phyloP scores from a whole-genome alignment of 2,888 invertebrate genomes.

The Euproctis similis region DNA sequence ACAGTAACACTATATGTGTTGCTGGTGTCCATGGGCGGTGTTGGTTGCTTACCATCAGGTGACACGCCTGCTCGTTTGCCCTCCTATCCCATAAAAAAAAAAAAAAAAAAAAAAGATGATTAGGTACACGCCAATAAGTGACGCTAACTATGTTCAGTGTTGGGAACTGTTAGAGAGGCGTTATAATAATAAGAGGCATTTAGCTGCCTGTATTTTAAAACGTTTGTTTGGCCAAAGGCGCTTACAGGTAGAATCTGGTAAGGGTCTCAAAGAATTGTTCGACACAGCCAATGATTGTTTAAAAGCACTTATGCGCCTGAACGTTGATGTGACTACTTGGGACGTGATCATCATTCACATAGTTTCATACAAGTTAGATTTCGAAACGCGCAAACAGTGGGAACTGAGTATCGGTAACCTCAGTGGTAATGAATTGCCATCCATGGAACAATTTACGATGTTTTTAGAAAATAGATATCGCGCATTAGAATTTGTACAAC shows the following conservation, averaged over 20 bases:
- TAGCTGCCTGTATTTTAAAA: neutral
- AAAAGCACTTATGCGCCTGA: neutral
- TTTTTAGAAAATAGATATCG: slow-evolving; percentile 1
- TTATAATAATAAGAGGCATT: slow-evolving; percentile 18
- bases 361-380: neutral
- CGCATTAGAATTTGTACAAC: slow-evolving; percentile 1
- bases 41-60: no score
- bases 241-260: neutral
- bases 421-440: slow-evolving; percentile 14
- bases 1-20: no score
- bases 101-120: slow-evolving; percentile 21
- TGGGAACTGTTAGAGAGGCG: slow-evolving; percentile 13
- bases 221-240: neutral
- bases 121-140: slow-evolving; percentile 9
- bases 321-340: neutral
- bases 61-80: no score
- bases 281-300: slow-evolving; percentile 1
- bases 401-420: neutral
- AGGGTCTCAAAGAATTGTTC: neutral
- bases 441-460: slow-evolving; percentile 5
- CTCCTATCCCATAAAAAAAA: no score
- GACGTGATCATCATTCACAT: slow-evolving; percentile 1
- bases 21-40: no score
- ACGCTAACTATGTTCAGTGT: slow-evolving; percentile 12
- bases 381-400: neutral